Percentiles rank a stretch among this genome's conserved stretches.
These are phyloP conservation scores for Gorsachius goisagi DNA, from an alignment of 2,113 vertebrate species.

Conservation along the genomic window DNA sequence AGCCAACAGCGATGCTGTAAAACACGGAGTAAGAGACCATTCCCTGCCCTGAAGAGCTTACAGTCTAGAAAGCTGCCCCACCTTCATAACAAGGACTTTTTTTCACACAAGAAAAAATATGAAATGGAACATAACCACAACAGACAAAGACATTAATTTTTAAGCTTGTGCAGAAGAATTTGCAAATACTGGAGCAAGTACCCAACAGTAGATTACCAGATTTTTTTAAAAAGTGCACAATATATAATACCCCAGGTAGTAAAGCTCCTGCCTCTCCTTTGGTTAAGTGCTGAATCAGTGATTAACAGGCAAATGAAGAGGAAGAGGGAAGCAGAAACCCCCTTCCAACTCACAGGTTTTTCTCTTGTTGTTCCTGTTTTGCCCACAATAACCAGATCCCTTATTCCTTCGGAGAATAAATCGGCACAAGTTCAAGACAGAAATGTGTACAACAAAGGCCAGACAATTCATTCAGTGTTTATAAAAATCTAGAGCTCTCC, in stretches of 20 bases:
- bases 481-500: neutral
- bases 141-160: neutral
- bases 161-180: neutral
- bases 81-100: neutral
- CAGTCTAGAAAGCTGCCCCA: constrained; percentile 36
- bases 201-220: neutral
- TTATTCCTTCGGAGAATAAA: neutral
- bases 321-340: neutral
- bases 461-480: neutral
- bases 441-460: neutral
- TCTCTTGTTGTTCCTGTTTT: neutral
- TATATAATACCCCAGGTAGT: neutral
- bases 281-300: neutral
- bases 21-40: rapidly evolving
- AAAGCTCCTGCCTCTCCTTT: neutral
- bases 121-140: constrained; percentile 15
- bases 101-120: neutral
- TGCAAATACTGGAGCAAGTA: neutral
- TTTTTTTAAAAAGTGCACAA: neutral
- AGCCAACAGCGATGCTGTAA: neutral
- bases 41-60: constrained; percentile 53
- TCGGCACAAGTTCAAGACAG: neutral
- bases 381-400: neutral
- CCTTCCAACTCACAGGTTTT: neutral
- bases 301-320: neutral